phyloP scores from a whole-genome alignment of 2,113 vertebrate genomes.

The Plecotus auritus region DNA sequence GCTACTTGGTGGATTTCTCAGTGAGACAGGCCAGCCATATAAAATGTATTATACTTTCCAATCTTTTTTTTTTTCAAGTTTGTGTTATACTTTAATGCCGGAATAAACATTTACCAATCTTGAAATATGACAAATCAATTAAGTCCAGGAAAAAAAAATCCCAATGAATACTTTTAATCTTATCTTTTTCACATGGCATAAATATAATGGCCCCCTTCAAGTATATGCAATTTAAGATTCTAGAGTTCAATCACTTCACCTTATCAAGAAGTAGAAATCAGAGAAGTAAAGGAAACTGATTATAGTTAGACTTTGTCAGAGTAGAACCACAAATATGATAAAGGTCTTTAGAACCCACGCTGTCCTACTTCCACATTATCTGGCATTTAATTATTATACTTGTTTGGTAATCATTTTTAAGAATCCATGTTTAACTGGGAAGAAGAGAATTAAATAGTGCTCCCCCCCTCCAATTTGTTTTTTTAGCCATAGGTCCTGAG shows the following conservation, averaged over 20 bases:
- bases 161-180: neutral
- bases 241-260: neutral
- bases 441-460: neutral
- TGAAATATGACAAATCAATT: neutral
- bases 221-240: neutral
- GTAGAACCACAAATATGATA: neutral
- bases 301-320: neutral
- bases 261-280: neutral
- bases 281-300: neutral
- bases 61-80: neutral
- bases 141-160: neutral
- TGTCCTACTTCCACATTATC: neutral
- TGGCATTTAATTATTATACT: neutral
- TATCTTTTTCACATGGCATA: neutral
- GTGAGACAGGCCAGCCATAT: neutral
- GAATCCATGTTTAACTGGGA: neutral
- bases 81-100: neutral
- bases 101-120: neutral
- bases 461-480: neutral
- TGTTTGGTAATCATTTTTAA: neutral
- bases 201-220: neutral
- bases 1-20: neutral
- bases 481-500: neutral
- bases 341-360: neutral
- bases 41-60: neutral